These are phyloP conservation scores for Xestia xanthographa DNA, from an alignment of 2,888 invertebrate genomes.

Conservation along the genomic window DNA sequence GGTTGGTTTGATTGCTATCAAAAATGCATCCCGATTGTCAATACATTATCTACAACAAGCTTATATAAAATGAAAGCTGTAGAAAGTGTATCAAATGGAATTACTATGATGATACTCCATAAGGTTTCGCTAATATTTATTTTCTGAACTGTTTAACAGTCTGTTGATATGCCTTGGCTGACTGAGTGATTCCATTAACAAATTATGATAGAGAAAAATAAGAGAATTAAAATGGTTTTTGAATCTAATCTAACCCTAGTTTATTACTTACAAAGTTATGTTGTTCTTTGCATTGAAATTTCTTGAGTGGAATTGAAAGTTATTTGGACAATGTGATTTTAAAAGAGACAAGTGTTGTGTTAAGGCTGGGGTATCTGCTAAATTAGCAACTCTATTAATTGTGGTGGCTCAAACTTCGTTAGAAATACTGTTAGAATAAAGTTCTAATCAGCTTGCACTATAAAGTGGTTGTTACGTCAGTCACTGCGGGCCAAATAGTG, in stretches of 20 bases:
- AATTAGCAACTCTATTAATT: too few species aligned
- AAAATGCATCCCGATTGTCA: background rate
- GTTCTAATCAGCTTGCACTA: too few species aligned
- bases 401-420: too few species aligned
- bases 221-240: too few species aligned
- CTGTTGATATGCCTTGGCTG: conserved; percentile 89
- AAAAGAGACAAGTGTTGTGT: background rate
- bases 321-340: background rate
- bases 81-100: conserved; percentile 29
- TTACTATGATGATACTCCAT: conserved; percentile 86
- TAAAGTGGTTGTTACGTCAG: too few species aligned
- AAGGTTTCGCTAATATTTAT: conserved; percentile 85
- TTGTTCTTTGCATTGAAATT: background rate
- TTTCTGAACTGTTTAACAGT: conserved; percentile 78
- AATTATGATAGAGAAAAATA: background rate
- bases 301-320: background rate
- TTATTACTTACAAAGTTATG: background rate
- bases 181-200: conserved; percentile 79
- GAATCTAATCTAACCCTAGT: background rate
- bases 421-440: too few species aligned
- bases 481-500: too few species aligned
- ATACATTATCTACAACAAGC: conserved; percentile 16
- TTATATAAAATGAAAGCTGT: conserved; percentile 2
- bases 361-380: too few species aligned
- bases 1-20: background rate